Evolutionary conservation across 2,797 vertebrate species (phyloP), one percentile per base, ranked within the genome.

Genomic region (Pangasius larnaudii): DNA sequence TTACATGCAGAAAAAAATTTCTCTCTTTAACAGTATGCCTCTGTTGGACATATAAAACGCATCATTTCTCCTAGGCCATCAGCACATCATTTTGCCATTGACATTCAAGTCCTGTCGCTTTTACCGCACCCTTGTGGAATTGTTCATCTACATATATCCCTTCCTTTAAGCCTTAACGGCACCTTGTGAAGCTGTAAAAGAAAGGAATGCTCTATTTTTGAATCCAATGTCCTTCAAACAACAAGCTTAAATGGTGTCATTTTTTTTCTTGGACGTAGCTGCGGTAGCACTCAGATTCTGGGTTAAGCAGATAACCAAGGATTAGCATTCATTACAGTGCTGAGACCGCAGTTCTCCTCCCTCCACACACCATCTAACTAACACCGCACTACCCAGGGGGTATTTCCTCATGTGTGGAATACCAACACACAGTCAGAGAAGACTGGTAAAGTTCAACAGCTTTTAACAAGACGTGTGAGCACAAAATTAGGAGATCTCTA

Each of bases 261-360:
- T 11, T 58, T 80, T 51, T 58, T 58, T 2, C 9, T 79, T 33
- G 27, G 67, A 39, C 36, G 22, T 63, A 46, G 18, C 36, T 82
- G 53, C 51, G 19, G 36, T 39, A 30, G 56, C 30, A 33, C 42
- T 51, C 2, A 53, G 59, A 61, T 53, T 75, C 69, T 84, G 94
- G 94, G 93, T 93, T 92, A 93, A 93, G 93, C 89, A 93, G 94
- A 95, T 95, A 94, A 93, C 91, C 91, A 88, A 92, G 94, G 94
- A 94, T 95, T 95, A 95, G 93, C 93, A 94, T 94, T 95, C 91
- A 95, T 95, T 93, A 95, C 91, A 71, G 9, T 24, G 89, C 87
- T 88, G 89, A 89, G 91, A 91, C 92, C 5, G 46, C 71, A 84
- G n/a, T 56, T 84, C 24, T 61, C 33, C 18, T 27, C 58, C 51